phyloP scores from a whole-genome alignment of 2,888 invertebrate species.

The Pyrocoelia pectoralis region DNA sequence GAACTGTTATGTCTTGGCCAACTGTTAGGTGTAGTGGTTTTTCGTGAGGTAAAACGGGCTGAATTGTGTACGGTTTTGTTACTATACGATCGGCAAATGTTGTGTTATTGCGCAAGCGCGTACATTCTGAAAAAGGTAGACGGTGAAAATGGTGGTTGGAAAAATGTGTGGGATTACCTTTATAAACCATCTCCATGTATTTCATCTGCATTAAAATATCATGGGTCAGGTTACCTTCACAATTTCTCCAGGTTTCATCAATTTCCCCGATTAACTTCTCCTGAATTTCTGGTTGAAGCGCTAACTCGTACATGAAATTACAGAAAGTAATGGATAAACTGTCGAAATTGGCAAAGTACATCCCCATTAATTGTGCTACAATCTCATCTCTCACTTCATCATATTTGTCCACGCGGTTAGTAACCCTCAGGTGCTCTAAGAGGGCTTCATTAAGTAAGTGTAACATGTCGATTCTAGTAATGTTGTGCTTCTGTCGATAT shows the following conservation, averaged over 20 bases:
- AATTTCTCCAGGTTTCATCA: constrained; percentile 62
- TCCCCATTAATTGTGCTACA: constrained; percentile 54
- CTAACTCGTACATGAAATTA: constrained; percentile 66
- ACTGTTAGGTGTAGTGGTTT: constrained; percentile 52
- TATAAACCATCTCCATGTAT: constrained; percentile 63
- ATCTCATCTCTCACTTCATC: background rate
- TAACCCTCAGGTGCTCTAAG: background rate
- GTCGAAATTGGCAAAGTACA: constrained; percentile 64
- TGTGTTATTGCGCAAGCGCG: background rate
- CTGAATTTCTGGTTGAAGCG: constrained; percentile 67
- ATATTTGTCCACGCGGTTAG: background rate
- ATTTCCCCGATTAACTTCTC: constrained; percentile 65
- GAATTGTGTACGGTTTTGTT: constrained; percentile 60
- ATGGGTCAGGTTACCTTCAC: constrained; percentile 57
- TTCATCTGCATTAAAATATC: constrained; percentile 60
- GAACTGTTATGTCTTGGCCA: constrained; percentile 61
- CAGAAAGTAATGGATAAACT: constrained; percentile 60
- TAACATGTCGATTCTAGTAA: constrained; percentile 56
- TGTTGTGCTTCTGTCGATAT: constrained; percentile 1
- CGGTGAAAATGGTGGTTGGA: too few relatives aligned
- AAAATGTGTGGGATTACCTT: constrained; percentile 33
- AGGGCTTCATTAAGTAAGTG: constrained; percentile 51
- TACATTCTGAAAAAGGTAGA: background rate
- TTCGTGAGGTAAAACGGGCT: constrained; percentile 51
- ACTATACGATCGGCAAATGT: constrained; percentile 58